Base-by-base conservation (phyloP, 2,113 vertebrate genomes). In the Halichoeres trimaculatus region DNA sequence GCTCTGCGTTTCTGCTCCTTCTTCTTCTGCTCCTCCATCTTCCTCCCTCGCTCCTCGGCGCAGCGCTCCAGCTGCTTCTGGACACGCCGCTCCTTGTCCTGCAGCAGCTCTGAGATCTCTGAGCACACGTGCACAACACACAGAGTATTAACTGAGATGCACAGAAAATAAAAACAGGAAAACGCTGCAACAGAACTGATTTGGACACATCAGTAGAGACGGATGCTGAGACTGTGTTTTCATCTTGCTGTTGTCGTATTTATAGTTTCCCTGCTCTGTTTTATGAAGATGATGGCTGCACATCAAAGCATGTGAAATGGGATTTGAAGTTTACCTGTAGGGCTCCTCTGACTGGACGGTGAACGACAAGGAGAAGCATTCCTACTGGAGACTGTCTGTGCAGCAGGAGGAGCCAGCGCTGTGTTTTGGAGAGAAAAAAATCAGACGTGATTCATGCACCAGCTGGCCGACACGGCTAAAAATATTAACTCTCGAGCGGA, bases 51-150 rank as follows among this genome's bases (percentile, higher is more conserved):
- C 81, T 98, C 95, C 75, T 97, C 95, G 1, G 95, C 84, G 38
- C 94, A 90, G 70, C 95, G 96, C 75, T 96, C 96, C 76, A 97
- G 95, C 45, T 96, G 97, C 86, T 95, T 92, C 77, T 94, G 94
- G 2, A 89, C 93, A 9, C 96, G 95, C 3, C 91, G 94, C 83
- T 98, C 95, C 78, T 97, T 98, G 60, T 97, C 95, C 41, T 89
- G 86, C 77, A 97, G 95, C 84, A 86, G 91, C 52, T 96, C 95
- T 2, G 92, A 90, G 55, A 92, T 93, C 84, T 94, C 97, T 97
- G 84, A 30, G 23, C 43, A 38, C 54, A 51, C 43, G 23, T 1
- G 19, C 1, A 11, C 17, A 8, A 10, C 54, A 50, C 41, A 55
- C 36, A 23, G 10, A 11, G 19, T 20, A 35, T 10, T 41, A 14